A percentile compares a stretch with the other conserved stretches of the same genome.
Conservation (phyloP, 2,113 vertebrate species). For the Vulpes vulpes region DNA sequence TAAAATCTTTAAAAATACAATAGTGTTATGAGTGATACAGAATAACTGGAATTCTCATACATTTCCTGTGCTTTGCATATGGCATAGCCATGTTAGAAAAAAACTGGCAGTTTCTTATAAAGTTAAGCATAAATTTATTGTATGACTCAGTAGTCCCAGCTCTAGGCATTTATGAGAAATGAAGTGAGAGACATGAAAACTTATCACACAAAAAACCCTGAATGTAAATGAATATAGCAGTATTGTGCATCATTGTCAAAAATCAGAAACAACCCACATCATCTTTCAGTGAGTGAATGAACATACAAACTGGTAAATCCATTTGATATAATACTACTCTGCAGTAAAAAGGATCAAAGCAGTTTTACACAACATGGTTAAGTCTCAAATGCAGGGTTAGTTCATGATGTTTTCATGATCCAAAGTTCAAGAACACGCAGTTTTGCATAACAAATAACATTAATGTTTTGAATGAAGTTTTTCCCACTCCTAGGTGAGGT, state of each 20-base stretch:
- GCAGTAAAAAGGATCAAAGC: not conserved
- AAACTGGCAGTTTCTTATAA: not conserved
- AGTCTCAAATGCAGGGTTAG: not conserved
- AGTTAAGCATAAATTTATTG: not conserved
- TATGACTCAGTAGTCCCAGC: not conserved
- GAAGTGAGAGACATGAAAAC: not conserved
- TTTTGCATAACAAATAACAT: not conserved
- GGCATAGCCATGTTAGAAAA: not conserved
- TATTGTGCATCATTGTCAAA: not conserved
- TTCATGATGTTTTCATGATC: not conserved
- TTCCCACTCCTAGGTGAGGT: not conserved
- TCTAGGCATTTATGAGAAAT: not conserved
- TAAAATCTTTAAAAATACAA: not conserved
- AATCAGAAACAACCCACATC: not conserved
- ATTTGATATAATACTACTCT: not conserved
- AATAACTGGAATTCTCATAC: not conserved
- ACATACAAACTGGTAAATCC: not conserved
- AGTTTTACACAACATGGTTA: not conserved
- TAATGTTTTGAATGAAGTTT: not conserved
- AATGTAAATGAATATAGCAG: not conserved
- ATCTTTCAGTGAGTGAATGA: not conserved
- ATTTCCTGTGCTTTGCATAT: not conserved
- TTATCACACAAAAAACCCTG: not conserved
- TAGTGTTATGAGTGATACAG: not conserved
- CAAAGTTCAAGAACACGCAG: not conserved